Percentiles rank a stretch among this genome's conserved stretches.
Conservation (phyloP, 2,888 invertebrate genomes). For the Torymus aiolomorphi region DNA sequence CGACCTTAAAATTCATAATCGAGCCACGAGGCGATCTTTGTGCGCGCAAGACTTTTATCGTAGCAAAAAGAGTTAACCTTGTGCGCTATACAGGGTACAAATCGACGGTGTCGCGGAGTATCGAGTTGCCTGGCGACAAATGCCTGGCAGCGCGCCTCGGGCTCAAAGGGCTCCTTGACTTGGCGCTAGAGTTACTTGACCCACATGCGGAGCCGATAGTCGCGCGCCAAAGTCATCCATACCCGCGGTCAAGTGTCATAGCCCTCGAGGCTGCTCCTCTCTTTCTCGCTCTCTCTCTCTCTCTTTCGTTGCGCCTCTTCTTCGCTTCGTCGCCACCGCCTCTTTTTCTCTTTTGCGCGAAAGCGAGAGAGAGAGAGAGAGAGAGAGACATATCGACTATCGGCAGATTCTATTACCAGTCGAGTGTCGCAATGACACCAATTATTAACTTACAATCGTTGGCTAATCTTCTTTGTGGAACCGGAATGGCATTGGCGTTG, state of each 20-base stretch:
- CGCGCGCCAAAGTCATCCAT: slow-evolving; percentile 29
- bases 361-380: neutral
- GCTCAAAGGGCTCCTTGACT: slow-evolving; percentile 39
- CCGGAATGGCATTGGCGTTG: slow-evolving; percentile 32
- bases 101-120: slow-evolving; percentile 13
- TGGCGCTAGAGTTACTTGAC: slow-evolving; percentile 38
- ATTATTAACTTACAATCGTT: slow-evolving; percentile 55
- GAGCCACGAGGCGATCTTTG: neutral
- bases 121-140: slow-evolving; percentile 15
- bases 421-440: slow-evolving; percentile 49
- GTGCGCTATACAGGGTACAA: neutral
- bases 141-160: neutral
- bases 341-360: slow-evolving; percentile 1
- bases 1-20: too few relatives aligned
- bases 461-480: slow-evolving; percentile 53
- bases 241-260: slow-evolving; percentile 15
- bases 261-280: slow-evolving; percentile 1
- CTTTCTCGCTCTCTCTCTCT: neutral
- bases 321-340: too few relatives aligned
- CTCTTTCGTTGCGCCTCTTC: neutral
- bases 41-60: neutral
- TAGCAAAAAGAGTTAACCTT: slow-evolving; percentile 10
- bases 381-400: slow-evolving; percentile 3
- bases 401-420: slow-evolving; percentile 51
- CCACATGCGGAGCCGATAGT: slow-evolving; percentile 32